phyloP scores from a whole-genome alignment of 2,113 vertebrate species.

The Thinocorus orbignyianus region DNA sequence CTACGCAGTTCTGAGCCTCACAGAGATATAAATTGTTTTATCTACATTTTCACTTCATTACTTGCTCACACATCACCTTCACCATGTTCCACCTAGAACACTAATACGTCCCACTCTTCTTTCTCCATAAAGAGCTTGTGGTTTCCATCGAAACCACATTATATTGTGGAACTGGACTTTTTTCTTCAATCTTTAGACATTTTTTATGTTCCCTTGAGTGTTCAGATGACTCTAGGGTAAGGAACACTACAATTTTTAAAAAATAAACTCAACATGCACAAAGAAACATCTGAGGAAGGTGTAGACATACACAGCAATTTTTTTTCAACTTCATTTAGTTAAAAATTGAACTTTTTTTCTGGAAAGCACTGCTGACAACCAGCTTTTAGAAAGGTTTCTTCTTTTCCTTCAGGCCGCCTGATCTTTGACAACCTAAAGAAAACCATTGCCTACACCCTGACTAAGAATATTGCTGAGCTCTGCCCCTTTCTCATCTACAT shows the following conservation, averaged over 20 bases:
- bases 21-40: neutral
- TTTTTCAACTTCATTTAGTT: neutral
- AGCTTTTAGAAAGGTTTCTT: neutral
- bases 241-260: neutral
- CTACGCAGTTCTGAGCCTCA: neutral
- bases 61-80: neutral
- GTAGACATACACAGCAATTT: fast-evolving
- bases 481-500: slow-evolving; percentile 84
- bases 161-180: fast-evolving
- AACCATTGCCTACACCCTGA: slow-evolving; percentile 83
- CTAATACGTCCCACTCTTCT: neutral
- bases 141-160: neutral
- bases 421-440: slow-evolving; percentile 87
- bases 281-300: neutral
- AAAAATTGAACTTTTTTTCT: neutral
- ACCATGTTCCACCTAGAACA: neutral
- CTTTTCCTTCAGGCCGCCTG: slow-evolving; percentile 72
- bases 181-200: neutral
- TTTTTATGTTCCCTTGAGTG: neutral
- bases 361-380: neutral
- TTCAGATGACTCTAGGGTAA: neutral
- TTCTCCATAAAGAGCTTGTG: neutral
- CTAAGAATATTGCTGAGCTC: slow-evolving; percentile 84
- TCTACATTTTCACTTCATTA: neutral
- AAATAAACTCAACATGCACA: neutral